Evolutionary conservation across 2,113 vertebrate genomes (phyloP).

Genomic region (Nesogale talazaci): DNA sequence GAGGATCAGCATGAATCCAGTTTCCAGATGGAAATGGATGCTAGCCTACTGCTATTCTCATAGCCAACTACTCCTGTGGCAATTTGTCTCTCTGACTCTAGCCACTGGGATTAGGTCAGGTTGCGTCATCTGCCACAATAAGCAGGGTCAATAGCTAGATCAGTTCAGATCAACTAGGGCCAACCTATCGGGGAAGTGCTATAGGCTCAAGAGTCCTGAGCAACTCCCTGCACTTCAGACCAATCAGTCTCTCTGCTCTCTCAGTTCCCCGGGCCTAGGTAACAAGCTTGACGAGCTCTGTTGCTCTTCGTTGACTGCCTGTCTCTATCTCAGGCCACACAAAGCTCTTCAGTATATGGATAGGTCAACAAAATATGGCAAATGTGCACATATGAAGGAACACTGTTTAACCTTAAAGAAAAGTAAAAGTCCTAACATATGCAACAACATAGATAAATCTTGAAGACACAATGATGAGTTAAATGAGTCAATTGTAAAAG

Average conservation of each 20-base stretch:
- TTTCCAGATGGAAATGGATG: background rate
- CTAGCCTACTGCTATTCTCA: background rate
- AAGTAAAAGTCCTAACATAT: background rate
- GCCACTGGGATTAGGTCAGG: background rate
- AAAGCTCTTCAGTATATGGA: background rate
- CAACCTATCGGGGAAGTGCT: background rate
- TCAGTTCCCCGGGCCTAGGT: background rate
- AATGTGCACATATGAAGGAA: background rate
- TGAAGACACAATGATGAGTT: background rate
- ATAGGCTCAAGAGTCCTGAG: background rate
- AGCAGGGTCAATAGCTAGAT: background rate
- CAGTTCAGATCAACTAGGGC: background rate
- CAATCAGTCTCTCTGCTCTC: background rate
- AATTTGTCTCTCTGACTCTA: background rate
- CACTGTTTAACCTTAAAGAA: background rate
- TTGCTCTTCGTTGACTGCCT: background rate
- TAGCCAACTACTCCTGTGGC: background rate
- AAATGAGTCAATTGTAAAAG: background rate
- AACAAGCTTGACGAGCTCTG: background rate
- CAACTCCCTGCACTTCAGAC: background rate
- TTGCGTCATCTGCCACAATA: background rate
- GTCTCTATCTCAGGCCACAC: background rate
- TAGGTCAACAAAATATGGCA: background rate
- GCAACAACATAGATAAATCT: background rate
- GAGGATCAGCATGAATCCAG: background rate